These are phyloP conservation scores for Anguilla japonica DNA, from an alignment of 2,113 vertebrate genomes.

Conservation along the genomic window DNA sequence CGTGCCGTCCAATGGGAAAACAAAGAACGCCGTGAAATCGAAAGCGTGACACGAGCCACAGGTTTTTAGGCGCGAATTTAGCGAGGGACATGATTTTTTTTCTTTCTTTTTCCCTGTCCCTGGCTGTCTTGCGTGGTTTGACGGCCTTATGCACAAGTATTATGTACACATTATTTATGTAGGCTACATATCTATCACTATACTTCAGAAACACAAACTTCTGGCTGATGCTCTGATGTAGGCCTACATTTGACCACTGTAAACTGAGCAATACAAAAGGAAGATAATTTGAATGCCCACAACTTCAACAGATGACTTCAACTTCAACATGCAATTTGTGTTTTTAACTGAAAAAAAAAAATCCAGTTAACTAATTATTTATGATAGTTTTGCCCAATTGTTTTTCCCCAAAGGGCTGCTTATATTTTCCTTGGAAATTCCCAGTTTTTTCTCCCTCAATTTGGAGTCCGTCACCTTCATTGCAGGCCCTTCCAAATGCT, in stretches of 20 bases:
- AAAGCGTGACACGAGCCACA: not conserved
- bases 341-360: not conserved
- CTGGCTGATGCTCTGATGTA: not conserved
- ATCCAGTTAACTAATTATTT: not conserved
- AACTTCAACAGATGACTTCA: not conserved
- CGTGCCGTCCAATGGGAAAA: not conserved
- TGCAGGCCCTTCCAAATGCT: no score
- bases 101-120: no score
- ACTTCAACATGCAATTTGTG: not conserved
- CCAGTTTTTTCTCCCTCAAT: no score
- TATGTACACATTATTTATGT: not conserved
- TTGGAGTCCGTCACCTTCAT: no score
- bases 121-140: no score
- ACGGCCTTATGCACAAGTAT: no score
- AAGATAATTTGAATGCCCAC: not conserved
- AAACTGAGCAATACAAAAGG: not conserved
- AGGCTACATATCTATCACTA: not conserved
- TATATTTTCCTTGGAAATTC: not conserved
- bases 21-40: not conserved
- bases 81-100: not conserved
- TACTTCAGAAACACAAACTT: not conserved
- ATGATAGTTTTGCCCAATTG: not conserved
- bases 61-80: not conserved
- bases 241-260: not conserved
- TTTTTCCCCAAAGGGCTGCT: not conserved